Conservation (phyloP, 2,888 invertebrate genomes). For the Apotomis turbidana region DNA sequence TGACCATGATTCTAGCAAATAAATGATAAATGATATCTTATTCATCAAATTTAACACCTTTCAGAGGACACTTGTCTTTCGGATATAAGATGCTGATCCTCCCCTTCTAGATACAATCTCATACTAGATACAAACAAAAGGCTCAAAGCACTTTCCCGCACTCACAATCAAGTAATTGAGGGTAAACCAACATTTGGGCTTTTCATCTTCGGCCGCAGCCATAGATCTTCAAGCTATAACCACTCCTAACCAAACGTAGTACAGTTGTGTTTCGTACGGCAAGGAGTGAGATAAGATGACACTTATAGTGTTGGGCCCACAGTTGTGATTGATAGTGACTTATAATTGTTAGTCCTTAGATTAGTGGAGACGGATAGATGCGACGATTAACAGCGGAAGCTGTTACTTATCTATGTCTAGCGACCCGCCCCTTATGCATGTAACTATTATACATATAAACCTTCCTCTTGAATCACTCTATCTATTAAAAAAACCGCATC, state of each 20-base stretch:
- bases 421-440: no score
- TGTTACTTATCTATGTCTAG: neutral
- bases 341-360: constrained; percentile 31
- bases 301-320: constrained; percentile 9
- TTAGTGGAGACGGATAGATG: constrained; percentile 24
- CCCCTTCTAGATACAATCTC: no score
- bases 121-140: no score
- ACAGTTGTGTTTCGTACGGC: constrained; percentile 1
- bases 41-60: no score
- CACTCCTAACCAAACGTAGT: neutral
- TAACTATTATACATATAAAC: no score
- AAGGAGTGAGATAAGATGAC: constrained; percentile 17
- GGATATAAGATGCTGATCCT: no score
- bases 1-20: no score
- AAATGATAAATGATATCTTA: no score
- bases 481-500: no score
- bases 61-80: no score
- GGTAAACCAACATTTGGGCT: constrained; percentile 15
- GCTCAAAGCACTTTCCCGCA: neutral
- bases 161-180: constrained; percentile 20
- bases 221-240: neutral
- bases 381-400: constrained; percentile 1
- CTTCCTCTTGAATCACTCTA: no score
- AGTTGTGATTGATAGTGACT: constrained; percentile 35
- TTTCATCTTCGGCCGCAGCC: neutral